Evolutionary conservation across 2,113 vertebrate genomes (phyloP).

Genomic region (Crotalus viridis): DNA sequence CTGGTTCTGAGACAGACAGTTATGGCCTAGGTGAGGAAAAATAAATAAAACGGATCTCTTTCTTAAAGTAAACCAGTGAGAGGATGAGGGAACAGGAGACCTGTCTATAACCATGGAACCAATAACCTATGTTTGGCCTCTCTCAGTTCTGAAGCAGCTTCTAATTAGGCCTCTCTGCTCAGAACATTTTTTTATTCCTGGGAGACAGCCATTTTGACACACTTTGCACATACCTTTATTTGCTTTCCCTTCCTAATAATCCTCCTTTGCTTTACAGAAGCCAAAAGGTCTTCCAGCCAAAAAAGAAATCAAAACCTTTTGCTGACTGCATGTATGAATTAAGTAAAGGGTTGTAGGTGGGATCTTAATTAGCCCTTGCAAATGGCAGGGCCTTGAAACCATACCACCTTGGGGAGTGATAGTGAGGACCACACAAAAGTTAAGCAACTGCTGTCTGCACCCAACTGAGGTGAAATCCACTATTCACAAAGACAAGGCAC

Average conservation of each 20-base stretch:
- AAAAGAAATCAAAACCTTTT: conserved; percentile 75
- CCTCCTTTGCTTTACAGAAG: conserved; percentile 67
- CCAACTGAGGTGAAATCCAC: conserved; percentile 62
- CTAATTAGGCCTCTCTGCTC: conserved; percentile 66
- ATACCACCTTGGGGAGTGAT: conserved; percentile 70
- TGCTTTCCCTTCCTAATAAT: conserved; percentile 71
- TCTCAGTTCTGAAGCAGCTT: conserved; percentile 61
- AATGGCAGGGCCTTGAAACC: conserved; percentile 68
- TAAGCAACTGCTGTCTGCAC: conserved; percentile 62
- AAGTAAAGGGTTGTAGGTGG: conserved; percentile 68
- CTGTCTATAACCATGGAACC: neutral
- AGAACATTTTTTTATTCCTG: conserved; percentile 65
- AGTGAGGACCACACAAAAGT: conserved; percentile 71
- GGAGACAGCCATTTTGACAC: conserved; percentile 68
- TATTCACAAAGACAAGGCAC: conserved; percentile 36
- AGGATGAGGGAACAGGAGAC: conserved; percentile 38
- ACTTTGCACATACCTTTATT: conserved; percentile 72
- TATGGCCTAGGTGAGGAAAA: conserved; percentile 42
- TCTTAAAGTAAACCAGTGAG: conserved; percentile 59
- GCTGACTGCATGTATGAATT: conserved; percentile 70
- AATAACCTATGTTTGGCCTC: conserved; percentile 57
- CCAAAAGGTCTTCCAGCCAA: conserved; percentile 74
- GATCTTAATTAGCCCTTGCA: conserved; percentile 74
- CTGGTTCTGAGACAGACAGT: conserved; percentile 35
- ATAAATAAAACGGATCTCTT: conserved; percentile 36